A percentile compares a stretch with the other conserved stretches of the same genome.
Conservation (phyloP, 2,113 vertebrate genomes). For the Phrynocephalus versicolor region DNA sequence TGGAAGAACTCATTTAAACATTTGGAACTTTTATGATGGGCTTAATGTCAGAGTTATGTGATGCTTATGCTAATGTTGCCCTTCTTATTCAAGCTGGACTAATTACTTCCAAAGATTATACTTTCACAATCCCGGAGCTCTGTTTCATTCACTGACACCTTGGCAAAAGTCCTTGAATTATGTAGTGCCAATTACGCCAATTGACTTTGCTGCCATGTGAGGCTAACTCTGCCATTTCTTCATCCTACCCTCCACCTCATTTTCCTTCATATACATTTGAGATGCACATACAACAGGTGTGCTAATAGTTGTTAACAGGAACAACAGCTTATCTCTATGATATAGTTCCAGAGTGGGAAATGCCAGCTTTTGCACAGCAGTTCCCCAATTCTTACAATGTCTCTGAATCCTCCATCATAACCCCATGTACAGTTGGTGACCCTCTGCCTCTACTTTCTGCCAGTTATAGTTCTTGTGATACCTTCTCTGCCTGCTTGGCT, state of each 20-base stretch:
- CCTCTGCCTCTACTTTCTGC: not conserved
- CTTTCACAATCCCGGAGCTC: not conserved
- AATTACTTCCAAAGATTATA: constrained; percentile 18
- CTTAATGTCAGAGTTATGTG: constrained; percentile 21
- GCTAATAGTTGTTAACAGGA: not conserved
- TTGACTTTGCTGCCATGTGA: not conserved
- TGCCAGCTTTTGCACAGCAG: not conserved
- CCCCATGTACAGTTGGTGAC: not conserved
- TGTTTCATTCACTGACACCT: constrained; percentile 6
- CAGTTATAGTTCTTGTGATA: not conserved
- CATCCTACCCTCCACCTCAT: not conserved
- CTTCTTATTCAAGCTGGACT: constrained; percentile 26
- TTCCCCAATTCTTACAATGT: not conserved
- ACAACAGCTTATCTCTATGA: not conserved
- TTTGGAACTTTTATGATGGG: constrained; percentile 37
- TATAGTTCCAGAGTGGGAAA: not conserved
- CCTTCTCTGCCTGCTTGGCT: not conserved
- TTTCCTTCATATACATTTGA: not conserved
- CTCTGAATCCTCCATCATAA: not conserved
- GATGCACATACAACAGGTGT: not conserved
- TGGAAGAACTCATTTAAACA: constrained; percentile 34
- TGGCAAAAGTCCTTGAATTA: constrained; percentile 16
- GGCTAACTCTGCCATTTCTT: not conserved
- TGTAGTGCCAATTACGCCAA: constrained; percentile 5
- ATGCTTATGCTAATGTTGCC: constrained; percentile 4